Evolutionary conservation across 2,113 vertebrate genomes (phyloP).

Genomic region (Bufo bufo): DNA sequence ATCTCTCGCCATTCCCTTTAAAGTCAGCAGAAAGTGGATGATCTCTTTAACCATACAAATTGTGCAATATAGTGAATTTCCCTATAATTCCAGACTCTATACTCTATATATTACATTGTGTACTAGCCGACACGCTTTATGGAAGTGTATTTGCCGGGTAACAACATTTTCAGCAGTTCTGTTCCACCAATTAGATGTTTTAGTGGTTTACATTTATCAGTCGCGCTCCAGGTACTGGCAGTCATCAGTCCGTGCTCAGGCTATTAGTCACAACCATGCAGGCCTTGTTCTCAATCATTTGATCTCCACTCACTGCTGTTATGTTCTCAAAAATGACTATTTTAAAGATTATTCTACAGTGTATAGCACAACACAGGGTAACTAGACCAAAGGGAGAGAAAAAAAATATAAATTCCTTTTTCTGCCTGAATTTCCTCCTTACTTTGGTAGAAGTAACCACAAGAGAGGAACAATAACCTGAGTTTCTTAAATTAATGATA

Average conservation of each 20-base stretch:
- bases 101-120: conserved; percentile 1
- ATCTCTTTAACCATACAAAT: not conserved
- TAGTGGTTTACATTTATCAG: conserved; percentile 48
- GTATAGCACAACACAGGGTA: not conserved
- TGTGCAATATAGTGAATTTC: not conserved
- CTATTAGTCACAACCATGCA: conserved; percentile 38
- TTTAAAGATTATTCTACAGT: conserved; percentile 58
- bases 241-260: conserved; percentile 40
- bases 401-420: conserved; percentile 53
- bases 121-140: not conserved
- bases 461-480: conserved; percentile 60
- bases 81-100: not conserved
- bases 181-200: conserved; percentile 46
- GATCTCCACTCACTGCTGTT: conserved; percentile 41
- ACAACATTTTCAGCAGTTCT: conserved; percentile 31
- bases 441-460: conserved; percentile 55
- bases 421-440: conserved; percentile 57
- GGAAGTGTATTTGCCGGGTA: conserved; percentile 38
- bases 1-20: not conserved
- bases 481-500: conserved; percentile 64
- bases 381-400: conserved; percentile 31
- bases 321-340: conserved; percentile 50
- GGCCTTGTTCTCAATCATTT: conserved; percentile 46
- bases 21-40: not conserved
- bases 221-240: conserved; percentile 17